phyloP scores from a whole-genome alignment of 2,113 vertebrate species.

The Oostethus manadensis region DNA sequence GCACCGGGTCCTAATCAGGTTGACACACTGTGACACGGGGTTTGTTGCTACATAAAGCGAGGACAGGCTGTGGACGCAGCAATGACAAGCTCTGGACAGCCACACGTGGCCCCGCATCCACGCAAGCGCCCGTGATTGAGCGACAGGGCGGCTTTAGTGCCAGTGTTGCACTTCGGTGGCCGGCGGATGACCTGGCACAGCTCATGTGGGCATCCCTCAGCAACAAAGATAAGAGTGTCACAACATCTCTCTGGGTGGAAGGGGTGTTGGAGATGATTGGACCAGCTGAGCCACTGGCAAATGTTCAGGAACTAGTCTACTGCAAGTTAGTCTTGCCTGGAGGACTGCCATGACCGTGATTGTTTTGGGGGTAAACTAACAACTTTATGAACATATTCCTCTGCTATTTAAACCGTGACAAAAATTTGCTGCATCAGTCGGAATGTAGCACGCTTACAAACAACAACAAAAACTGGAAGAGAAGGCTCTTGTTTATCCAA shows the following conservation, averaged over 20 bases:
- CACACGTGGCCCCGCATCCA: conserved; percentile 42
- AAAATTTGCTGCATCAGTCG: too few relatives aligned
- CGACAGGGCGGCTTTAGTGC: conserved; percentile 42
- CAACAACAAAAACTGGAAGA: too few relatives aligned
- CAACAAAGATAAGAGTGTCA: conserved; percentile 40
- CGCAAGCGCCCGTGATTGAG: conserved; percentile 38
- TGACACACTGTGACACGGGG: conserved; percentile 51
- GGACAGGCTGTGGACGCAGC: conserved; percentile 22
- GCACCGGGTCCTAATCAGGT: conserved; percentile 54
- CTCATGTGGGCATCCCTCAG: conserved; percentile 39
- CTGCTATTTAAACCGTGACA: not conserved
- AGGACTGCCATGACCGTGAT: not conserved
- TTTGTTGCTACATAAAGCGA: conserved; percentile 30
- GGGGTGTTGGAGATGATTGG: conserved; percentile 39
- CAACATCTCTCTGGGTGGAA: conserved; percentile 25
- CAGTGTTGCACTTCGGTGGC: conserved; percentile 46
- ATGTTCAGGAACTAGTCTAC: conserved; percentile 7
- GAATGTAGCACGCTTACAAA: too few relatives aligned
- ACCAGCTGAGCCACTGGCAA: conserved; percentile 33
- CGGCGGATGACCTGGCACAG: conserved; percentile 42
- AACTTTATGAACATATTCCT: not conserved
- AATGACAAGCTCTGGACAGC: conserved; percentile 46
- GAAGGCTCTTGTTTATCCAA: too few relatives aligned
- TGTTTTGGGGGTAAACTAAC: not conserved
- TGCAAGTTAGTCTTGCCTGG: conserved; percentile 3